Evolutionary conservation across 1,140 invertebrate species (phyloP).

Genomic region (Agraylea sexmaculata): DNA sequence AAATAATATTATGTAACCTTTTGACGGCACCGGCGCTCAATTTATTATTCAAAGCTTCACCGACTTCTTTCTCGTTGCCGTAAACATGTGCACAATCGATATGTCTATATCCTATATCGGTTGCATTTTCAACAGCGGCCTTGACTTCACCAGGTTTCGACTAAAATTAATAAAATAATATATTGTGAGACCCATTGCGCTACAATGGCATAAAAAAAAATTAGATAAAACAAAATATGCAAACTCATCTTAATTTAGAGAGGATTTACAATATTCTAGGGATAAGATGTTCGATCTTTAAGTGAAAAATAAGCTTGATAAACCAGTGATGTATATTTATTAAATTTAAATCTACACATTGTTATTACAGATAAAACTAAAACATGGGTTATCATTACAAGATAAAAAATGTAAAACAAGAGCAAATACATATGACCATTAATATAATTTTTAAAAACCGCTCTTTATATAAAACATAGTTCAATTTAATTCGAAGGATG

Average conservation of each 20-base stretch:
- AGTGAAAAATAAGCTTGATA: no score
- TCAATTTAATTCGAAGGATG: no score
- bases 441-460: no score
- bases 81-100: constrained; percentile 75
- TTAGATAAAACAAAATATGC: constrained; percentile 20
- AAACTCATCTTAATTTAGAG: constrained; percentile 16
- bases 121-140: constrained; percentile 62
- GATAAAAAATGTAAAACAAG: no score
- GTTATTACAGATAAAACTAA: no score
- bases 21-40: constrained; percentile 53
- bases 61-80: constrained; percentile 65
- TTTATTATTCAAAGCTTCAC: constrained; percentile 51
- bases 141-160: constrained; percentile 59
- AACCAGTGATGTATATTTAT: no score
- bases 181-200: constrained; percentile 19
- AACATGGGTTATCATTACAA: no score
- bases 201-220: constrained; percentile 22
- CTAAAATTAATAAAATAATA: constrained; percentile 32
- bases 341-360: no score
- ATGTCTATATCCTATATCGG: constrained; percentile 68
- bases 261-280: constrained; percentile 1
- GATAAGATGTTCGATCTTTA: no score
- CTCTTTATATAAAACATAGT: no score
- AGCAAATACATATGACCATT: no score
- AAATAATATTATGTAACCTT: constrained; percentile 32